phyloP scores from a whole-genome alignment of 2,113 vertebrate genomes.

The Brienomyrus brachyistius region DNA sequence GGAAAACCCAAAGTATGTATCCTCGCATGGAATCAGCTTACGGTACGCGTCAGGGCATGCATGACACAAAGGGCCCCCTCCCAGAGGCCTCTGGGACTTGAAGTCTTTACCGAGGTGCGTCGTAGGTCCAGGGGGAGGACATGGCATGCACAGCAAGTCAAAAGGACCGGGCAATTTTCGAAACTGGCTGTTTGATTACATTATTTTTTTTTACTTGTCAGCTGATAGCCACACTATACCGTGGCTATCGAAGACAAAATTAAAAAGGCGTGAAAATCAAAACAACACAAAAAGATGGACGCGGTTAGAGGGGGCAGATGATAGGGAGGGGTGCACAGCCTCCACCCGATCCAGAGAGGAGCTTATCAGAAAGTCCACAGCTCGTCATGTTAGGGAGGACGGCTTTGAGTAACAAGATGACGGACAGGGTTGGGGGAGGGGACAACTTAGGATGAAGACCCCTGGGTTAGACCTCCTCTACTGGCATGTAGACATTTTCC shows the following conservation, averaged over 20 bases:
- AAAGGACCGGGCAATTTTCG: slow-evolving; percentile 45
- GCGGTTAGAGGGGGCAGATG: not conserved
- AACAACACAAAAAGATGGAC: not conserved
- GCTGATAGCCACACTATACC: slow-evolving; percentile 17
- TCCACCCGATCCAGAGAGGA: not conserved
- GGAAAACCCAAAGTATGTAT: slow-evolving; percentile 77
- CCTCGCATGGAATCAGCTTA: slow-evolving; percentile 82
- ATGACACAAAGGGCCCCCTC: slow-evolving; percentile 63
- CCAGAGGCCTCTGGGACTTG: slow-evolving; percentile 21
- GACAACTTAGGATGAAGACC: slow-evolving; percentile 12
- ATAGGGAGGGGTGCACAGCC: not conserved
- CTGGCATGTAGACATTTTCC: not conserved
- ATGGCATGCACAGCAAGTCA: slow-evolving; percentile 71
- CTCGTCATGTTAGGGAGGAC: not conserved
- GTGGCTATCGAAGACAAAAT: slow-evolving; percentile 5
- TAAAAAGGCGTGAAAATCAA: not conserved
- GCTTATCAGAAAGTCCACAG: slow-evolving; percentile 10
- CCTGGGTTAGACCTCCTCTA: not conserved
- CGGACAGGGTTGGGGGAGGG: slow-evolving; percentile 9
- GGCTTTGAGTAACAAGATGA: slow-evolving; percentile 11
- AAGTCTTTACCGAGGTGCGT: slow-evolving; percentile 54
- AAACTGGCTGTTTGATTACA: slow-evolving; percentile 75
- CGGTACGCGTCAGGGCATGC: slow-evolving; percentile 72
- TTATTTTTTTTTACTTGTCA: not conserved
- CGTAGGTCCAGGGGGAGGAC: slow-evolving; percentile 64